A percentile compares a stretch with the other conserved stretches of the same genome.
Evolutionary conservation across 2,113 vertebrate species (phyloP).

Genomic region (Callipepla squamata): DNA sequence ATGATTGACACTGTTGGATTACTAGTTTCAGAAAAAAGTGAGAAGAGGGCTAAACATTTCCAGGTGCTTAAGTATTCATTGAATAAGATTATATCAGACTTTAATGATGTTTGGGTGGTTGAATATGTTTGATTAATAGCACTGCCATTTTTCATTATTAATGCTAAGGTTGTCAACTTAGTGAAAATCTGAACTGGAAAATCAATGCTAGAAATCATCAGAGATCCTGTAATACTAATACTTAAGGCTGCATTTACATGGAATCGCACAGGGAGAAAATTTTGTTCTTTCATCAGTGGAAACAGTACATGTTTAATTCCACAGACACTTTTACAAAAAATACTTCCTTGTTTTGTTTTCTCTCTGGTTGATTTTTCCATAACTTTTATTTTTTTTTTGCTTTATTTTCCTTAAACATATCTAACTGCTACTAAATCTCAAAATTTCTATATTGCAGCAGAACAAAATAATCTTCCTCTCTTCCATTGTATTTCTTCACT

Average conservation of each 20-base stretch:
- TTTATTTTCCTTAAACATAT: not conserved
- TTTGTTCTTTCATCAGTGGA: not conserved
- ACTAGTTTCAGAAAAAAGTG: not conserved
- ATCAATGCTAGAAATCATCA: not conserved
- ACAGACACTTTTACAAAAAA: not conserved
- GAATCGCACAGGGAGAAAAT: not conserved
- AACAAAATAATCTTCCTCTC: not conserved
- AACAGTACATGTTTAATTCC: not conserved
- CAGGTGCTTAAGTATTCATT: not conserved
- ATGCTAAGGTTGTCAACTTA: not conserved
- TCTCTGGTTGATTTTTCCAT: not conserved
- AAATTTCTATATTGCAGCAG: not conserved
- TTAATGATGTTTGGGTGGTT: conserved; percentile 14
- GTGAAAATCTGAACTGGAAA: not conserved
- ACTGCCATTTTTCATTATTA: not conserved
- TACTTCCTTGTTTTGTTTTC: not conserved
- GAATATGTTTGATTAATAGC: conserved; percentile 37
- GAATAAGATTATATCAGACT: not conserved
- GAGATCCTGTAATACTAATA: not conserved
- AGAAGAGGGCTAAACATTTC: not conserved
- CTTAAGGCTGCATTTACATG: not conserved
- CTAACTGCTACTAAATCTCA: not conserved
- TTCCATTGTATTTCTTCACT: not conserved
- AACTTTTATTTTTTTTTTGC: not conserved
- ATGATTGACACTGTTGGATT: not conserved